Base-by-base conservation (phyloP, 2,113 vertebrate genomes). In the Ciconia maguari region DNA sequence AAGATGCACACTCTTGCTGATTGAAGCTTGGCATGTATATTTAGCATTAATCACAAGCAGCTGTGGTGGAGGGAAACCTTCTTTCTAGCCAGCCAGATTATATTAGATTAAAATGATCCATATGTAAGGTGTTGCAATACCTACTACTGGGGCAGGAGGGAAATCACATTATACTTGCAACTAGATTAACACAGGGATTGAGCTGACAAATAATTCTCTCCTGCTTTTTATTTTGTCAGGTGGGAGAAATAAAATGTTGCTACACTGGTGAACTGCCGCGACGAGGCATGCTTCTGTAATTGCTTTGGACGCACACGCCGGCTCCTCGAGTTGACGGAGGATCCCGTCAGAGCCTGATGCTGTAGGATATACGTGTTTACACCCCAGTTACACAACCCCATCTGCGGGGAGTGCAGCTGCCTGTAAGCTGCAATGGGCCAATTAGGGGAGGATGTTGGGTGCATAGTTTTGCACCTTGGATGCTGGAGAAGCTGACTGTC, bases 31-130 rank as follows among this genome's bases (percentile, higher is more conserved):
- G 87, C 82, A 24, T 93, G 91, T 96, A 85, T 97, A 94, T 95
- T 96, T 95, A 95, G 87, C 68, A 88, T 95, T 97, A 97, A 97
- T 97, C 89, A 96, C 90, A 96, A 93, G 89, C 94, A 96, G 95
- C 94, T 95, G 71, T 72, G 72, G 90, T 93, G 48, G 68, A 95
- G 79, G 91, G 79, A 90, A 96, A 88, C 96, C 94, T 91, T 66
- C 92, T 90, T 97, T 95, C 87, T 60, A 96, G 90, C 84, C 95
- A 97, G 90, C 91, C 95, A 97, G 94, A 97, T 97, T 96, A 97
- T 96, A 96, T 96, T 97, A 97, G 95, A 96, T 97, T 97, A 97
- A 96, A 97, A 97, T 97, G 94, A 97, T 96, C 97, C 94, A 81
- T 95, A 95, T 94, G 93, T 96, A 97, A 97, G 93, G 97, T 97